Evolutionary conservation across 2,113 vertebrate genomes (phyloP).

Genomic region (Nesoenas mayeri): DNA sequence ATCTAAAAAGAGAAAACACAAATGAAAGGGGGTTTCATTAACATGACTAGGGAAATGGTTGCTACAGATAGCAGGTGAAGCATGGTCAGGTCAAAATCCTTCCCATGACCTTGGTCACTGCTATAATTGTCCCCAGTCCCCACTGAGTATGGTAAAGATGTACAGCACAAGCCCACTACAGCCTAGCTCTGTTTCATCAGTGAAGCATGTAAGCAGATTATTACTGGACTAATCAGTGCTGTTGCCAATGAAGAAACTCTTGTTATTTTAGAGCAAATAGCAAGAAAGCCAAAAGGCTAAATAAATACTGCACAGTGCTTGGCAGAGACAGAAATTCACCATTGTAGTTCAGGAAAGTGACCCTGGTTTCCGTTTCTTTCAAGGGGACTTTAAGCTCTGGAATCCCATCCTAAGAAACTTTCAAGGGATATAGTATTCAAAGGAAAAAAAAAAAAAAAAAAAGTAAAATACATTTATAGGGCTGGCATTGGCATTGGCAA

Average conservation of each 20-base stretch:
- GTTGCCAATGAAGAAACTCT: not conserved
- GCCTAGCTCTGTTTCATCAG: not conserved
- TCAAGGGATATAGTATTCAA: not conserved
- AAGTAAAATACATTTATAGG: not conserved
- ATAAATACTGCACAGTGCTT: not conserved
- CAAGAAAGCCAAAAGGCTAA: not conserved
- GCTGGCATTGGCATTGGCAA: not conserved
- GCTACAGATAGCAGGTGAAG: not conserved
- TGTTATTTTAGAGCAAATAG: not conserved
- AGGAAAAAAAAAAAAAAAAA: not conserved
- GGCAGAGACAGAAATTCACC: not conserved
- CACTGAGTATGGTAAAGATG: not conserved
- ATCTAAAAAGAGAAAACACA: constrained; percentile 24
- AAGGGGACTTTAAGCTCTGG: not conserved
- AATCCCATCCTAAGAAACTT: not conserved
- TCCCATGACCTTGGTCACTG: not conserved
- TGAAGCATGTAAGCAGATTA: constrained; percentile 26
- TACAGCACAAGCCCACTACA: not conserved
- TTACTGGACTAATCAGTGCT: not conserved
- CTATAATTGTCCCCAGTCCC: not conserved
- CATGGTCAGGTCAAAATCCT: not conserved
- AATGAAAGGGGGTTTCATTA: not conserved
- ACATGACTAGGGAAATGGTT: not conserved
- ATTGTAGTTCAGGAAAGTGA: not conserved
- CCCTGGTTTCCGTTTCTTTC: not conserved